phyloP scores from a whole-genome alignment of 2,888 invertebrate species.

The Polydrusus cervinus region DNA sequence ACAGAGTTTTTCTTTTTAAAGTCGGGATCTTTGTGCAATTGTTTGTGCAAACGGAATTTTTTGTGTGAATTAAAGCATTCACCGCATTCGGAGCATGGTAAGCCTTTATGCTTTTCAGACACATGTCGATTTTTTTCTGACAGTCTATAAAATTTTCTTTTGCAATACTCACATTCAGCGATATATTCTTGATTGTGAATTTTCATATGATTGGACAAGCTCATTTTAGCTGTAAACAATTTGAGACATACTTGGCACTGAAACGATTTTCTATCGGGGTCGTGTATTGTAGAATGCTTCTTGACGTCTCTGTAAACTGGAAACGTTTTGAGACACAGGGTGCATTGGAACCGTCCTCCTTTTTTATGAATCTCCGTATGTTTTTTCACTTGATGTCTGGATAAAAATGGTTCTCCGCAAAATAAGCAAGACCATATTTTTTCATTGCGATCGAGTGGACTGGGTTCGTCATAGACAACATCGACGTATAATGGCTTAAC shows the following conservation, averaged over 20 bases:
- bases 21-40: not conserved
- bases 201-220: conserved; percentile 58
- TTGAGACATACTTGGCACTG: conserved; percentile 67
- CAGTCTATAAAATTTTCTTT: conserved; percentile 48
- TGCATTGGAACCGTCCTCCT: not conserved
- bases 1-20: not conserved
- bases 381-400: not conserved
- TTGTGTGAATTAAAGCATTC: not conserved
- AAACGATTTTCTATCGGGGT: conserved; percentile 60
- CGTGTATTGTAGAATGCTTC: not conserved
- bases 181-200: conserved; percentile 59
- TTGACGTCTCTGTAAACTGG: not conserved
- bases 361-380: conserved; percentile 57
- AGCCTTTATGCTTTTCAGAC: conserved; percentile 22
- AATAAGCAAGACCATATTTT: not conserved
- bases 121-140: conserved; percentile 66
- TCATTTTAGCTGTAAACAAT: conserved; percentile 53
- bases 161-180: conserved; percentile 56
- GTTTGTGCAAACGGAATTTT: not conserved
- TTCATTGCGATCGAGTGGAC: not conserved
- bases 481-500: not conserved
- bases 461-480: not conserved
- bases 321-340: not conserved
- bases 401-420: not conserved
- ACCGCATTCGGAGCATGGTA: conserved; percentile 5